phyloP scores from a whole-genome alignment of 2,113 vertebrate genomes.

The Rousettus leschenaultii region DNA sequence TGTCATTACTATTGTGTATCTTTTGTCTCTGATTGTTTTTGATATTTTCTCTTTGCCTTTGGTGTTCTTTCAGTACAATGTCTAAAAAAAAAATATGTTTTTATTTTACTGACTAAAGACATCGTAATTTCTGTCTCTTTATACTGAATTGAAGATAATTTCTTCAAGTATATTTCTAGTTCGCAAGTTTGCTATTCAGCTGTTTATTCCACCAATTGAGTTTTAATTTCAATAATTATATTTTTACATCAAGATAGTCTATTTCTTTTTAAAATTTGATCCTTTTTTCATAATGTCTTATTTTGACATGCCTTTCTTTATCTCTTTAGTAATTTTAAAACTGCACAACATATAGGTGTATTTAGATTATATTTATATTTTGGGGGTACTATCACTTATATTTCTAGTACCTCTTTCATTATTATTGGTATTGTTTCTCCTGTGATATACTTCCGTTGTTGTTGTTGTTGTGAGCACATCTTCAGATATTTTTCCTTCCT shows the following conservation, averaged over 20 bases:
- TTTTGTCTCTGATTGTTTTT: not conserved
- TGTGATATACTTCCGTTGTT: not conserved
- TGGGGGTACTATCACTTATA: not conserved
- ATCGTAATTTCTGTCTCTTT: not conserved
- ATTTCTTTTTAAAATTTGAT: not conserved
- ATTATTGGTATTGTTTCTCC: not conserved
- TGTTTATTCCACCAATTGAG: not conserved
- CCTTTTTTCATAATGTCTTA: not conserved
- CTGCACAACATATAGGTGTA: not conserved
- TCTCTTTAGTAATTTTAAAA: not conserved
- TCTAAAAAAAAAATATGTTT: not conserved
- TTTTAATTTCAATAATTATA: not conserved
- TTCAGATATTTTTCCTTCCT: not conserved
- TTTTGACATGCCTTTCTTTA: not conserved
- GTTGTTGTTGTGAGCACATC: not conserved
- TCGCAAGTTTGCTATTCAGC: not conserved
- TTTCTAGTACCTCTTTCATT: not conserved
- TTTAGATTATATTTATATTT: not conserved
- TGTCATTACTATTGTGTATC: not conserved
- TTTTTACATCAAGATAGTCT: not conserved
- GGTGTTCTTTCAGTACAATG: not conserved
- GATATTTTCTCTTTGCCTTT: not conserved
- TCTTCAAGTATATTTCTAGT: not conserved
- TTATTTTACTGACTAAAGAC: not conserved
- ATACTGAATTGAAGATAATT: not conserved